Evolutionary conservation across 2,113 vertebrate genomes (phyloP), one percentile per base, ranked within the genome.

Genomic region (Atlantisia rogersi): DNA sequence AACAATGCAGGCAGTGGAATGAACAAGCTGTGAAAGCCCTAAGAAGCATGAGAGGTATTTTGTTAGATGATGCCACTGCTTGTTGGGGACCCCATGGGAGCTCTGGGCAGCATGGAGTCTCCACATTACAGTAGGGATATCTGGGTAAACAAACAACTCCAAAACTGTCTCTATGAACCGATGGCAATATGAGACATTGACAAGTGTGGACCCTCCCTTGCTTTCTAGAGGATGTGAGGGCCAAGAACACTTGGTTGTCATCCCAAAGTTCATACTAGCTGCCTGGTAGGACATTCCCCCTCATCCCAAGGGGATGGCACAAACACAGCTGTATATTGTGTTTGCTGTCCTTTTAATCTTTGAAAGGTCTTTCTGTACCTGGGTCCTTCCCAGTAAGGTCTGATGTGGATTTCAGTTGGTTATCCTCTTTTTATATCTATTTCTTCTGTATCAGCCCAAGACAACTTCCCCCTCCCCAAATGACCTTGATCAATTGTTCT

Each of bases 41-140:
- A 20, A 58, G n/a, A 48, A 63, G 56, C 26, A 39, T 1, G 4
- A 75, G 37, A 74, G 25, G 10, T 15, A 6, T 31, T 90, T 74
- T 40, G 15, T 46, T 40, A 46, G 46, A 62, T 64, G 26, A 17
- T 85, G 15, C 48, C 32, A 37, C 40, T 56, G 3, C 25, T 5
- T 8, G 6, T 12, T 56, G 13, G 31, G 16, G 17, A 48, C 8
- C n/a, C 29, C 12, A 12, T 0, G 0, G 48, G 28, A 82, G 6
- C 31, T 68, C 59, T 8, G 3, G 59, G 58, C 25, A 50, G 65
- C 0, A 22, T 48, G 48, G 48, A 21, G 48, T 48, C 10, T 21
- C 48, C 48, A 48, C 48, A 48, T 48, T 48, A 22, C 69, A 59
- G 8, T 25, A 40, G 31, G 92, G 32, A 29, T 6, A 62, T 3